Evolutionary conservation across 2,888 invertebrate genomes (phyloP), one percentile per base, ranked within the genome.

Genomic region (Drosophila formosana): DNA sequence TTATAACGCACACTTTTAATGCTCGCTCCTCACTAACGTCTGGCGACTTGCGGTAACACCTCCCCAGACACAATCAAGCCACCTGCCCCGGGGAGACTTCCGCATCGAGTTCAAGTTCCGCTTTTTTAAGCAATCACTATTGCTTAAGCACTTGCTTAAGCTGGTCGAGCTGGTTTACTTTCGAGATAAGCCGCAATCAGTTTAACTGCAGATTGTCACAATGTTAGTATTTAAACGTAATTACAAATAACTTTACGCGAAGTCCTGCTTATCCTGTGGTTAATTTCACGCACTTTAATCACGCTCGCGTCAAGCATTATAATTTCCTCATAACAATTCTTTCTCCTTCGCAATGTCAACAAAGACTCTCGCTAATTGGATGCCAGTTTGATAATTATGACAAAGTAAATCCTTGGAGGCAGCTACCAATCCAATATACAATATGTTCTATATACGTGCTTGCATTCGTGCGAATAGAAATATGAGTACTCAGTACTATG

Each of bases 281-380:
- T 37, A 34, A 37, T 41, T 7, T 45, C 39, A 53, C 32, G 32
- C 18, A 18, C 5, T 32, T 30, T 9, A 28, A 26, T 47, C 47
- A 8, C 47, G 34, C 34, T 34, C 9, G 8, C 9, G 3, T 34
- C 3, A n/a, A n/a, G 37, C n/a, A 11, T 5, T 26, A 8, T 13
- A 11, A 34, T 11, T 11, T 34, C 4, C 3, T 4, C 57, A 46
- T 61, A 69, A 65, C 41, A n/a, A 26, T 11, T 2, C 3, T 8
- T 1, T 7, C 13, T 25, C 4, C 64, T 30, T 52, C 62, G 53
- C 23, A 30, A 37, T 46, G 67, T 66, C 62, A 68, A 85, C 66
- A 85, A 64, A 64, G 72, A 64, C 53, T 34, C 61, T 61, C 51
- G 80, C 86, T 83, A 83, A 83, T 88, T 83, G 86, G 88, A 80